Evolutionary conservation across 2,888 invertebrate genomes (phyloP).

Genomic region (Belgica antarctica): DNA sequence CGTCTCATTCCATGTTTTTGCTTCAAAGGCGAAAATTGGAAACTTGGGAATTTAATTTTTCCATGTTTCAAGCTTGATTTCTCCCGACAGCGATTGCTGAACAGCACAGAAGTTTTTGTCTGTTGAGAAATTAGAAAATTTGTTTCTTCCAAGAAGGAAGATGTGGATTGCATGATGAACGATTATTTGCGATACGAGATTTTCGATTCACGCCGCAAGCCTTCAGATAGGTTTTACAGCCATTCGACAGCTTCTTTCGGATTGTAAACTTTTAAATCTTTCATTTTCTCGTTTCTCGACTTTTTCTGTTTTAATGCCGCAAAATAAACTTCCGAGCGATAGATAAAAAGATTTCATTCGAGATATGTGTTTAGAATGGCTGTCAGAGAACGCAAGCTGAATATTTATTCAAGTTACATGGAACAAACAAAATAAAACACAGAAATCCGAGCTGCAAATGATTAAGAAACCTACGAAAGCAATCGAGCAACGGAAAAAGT

Average conservation of each 20-base stretch:
- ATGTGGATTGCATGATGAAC: conserved; percentile 23
- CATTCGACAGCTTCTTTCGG: conserved; percentile 11
- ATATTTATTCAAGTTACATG: conserved; percentile 29
- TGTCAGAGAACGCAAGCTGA: background rate
- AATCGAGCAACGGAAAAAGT: background rate
- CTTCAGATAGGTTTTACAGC: conserved; percentile 6
- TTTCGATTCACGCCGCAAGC: background rate
- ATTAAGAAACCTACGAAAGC: conserved; percentile 22
- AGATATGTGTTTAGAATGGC: background rate
- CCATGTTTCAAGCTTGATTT: background rate
- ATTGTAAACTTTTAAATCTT: conserved; percentile 15
- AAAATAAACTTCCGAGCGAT: conserved; percentile 3
- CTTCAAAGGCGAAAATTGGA: no score
- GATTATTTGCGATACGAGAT: background rate
- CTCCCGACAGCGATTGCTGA: conserved; percentile 3
- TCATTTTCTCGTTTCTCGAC: no score
- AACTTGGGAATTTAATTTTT: background rate
- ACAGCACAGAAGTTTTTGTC: background rate
- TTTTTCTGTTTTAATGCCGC: conserved; percentile 2
- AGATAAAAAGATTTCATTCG: conserved; percentile 2
- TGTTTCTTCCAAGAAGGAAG: background rate
- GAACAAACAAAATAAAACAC: conserved; percentile 31
- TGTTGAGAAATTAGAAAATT: conserved; percentile 11
- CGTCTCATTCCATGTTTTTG: conserved; percentile 3
- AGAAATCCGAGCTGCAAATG: conserved; percentile 24